These are phyloP conservation scores for Seriola aureovittata DNA, from an alignment of 2,113 vertebrate species.

Conservation along the genomic window DNA sequence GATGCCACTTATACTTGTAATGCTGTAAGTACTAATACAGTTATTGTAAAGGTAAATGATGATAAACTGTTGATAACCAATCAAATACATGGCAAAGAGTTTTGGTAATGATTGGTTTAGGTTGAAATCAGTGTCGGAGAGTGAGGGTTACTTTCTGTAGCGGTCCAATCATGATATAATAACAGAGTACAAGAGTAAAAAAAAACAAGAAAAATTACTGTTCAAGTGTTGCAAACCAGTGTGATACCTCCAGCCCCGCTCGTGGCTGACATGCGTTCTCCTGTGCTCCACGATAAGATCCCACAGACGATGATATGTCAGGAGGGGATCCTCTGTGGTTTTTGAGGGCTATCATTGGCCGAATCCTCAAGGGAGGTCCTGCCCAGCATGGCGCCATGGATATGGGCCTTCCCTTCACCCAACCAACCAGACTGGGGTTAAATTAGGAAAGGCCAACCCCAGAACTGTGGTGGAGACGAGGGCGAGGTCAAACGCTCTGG, in stretches of 20 bases:
- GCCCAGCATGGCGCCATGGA: constrained; percentile 67
- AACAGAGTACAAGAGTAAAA: not conserved
- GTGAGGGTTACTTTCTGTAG: too few species aligned
- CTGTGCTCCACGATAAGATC: constrained; percentile 16
- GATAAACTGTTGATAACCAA: not conserved
- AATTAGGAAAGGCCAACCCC: constrained; percentile 79
- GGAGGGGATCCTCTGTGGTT: constrained; percentile 67
- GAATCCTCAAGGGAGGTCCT: constrained; percentile 71
- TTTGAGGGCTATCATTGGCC: constrained; percentile 46
- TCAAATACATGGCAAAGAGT: not conserved
- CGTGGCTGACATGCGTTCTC: constrained; percentile 27
- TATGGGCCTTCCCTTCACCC: constrained; percentile 58
- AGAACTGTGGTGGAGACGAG: constrained; percentile 72
- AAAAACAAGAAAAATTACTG: not conserved
- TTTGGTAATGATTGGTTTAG: not conserved
- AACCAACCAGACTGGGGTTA: constrained; percentile 70
- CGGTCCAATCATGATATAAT: not conserved
- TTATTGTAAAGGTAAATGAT: too few species aligned
- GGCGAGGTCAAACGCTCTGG: constrained; percentile 77
- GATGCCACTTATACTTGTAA: not conserved
- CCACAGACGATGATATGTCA: constrained; percentile 43
- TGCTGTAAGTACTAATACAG: too few species aligned
- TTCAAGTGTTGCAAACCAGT: not conserved
- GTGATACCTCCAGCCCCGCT: not conserved
- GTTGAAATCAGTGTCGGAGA: too few species aligned